phyloP scores from a whole-genome alignment of 2,797 vertebrate genomes.

The Coregonus ussuriensis region DNA sequence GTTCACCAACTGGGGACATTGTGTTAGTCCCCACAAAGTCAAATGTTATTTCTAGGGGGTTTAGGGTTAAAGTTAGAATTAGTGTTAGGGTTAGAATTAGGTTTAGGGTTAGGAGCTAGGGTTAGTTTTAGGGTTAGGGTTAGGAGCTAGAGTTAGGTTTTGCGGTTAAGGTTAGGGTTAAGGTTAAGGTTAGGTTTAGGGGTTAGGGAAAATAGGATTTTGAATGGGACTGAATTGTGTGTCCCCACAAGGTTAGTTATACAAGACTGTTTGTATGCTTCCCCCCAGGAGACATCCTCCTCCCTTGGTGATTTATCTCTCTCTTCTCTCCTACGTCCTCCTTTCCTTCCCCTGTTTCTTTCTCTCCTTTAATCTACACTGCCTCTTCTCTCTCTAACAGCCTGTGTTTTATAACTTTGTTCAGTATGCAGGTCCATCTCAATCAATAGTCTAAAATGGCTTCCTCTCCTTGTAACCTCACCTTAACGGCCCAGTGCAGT shows the following conservation, averaged over 20 bases:
- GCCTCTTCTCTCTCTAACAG: background rate
- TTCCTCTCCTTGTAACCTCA: background rate
- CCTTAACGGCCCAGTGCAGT: background rate
- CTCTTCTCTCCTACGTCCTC: background rate
- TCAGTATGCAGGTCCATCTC: background rate
- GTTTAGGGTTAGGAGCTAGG: background rate
- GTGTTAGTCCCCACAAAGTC: no score
- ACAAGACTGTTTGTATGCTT: background rate
- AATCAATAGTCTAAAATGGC: background rate
- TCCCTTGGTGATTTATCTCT: background rate
- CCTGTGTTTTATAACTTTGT: background rate
- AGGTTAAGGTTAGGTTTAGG: no score
- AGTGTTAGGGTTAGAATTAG: background rate
- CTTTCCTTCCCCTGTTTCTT: background rate
- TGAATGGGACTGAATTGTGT: background rate
- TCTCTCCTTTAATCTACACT: background rate
- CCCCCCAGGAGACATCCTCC: background rate
- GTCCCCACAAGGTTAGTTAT: background rate
- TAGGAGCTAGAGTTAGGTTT: no score
- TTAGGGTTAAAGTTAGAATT: no score
- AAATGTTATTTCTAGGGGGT: no score
- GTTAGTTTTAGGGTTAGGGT: no score
- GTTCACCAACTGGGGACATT: no score
- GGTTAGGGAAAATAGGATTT: background rate
- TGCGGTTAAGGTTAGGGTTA: background rate